A percentile compares a stretch with the other conserved stretches of the same genome.
Conservation (phyloP, 1,140 invertebrate species). For the Littorina saxatilis region DNA sequence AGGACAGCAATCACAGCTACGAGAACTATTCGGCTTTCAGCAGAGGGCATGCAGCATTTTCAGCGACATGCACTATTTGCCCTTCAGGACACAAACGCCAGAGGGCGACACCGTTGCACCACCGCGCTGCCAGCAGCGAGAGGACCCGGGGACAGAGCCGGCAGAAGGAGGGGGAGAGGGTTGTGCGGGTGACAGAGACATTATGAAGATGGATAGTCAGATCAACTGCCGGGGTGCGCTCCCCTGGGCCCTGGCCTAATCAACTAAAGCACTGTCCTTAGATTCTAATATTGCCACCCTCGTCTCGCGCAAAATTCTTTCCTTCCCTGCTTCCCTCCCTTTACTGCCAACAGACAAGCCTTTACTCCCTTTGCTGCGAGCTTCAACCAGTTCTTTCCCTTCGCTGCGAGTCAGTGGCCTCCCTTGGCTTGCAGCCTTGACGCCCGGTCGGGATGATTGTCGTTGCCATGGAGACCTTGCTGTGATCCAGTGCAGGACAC, state of each 20-base stretch:
- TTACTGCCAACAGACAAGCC: not conserved
- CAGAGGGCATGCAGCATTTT: no score
- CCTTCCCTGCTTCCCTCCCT: not conserved
- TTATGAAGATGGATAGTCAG: constrained; percentile 37
- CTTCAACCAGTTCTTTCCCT: no score
- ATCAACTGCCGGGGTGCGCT: constrained; percentile 17
- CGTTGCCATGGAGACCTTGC: constrained; percentile 12
- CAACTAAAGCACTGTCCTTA: constrained; percentile 33
- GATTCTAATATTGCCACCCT: constrained; percentile 22
- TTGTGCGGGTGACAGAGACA: not conserved
- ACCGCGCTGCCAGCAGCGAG: no score
- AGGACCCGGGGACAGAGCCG: no score
- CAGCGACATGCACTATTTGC: no score
- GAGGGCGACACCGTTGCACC: no score
- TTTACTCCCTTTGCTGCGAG: no score
- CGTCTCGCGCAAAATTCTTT: not conserved
- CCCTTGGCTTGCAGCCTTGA: constrained; percentile 1
- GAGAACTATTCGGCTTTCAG: no score
- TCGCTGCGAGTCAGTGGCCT: no score
- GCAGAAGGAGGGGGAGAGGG: not conserved
- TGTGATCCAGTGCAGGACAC: constrained; percentile 1
- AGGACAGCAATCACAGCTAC: no score
- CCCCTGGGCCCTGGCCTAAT: constrained; percentile 10
- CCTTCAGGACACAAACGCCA: no score
- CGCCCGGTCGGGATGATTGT: not conserved